A percentile compares a stretch with the other conserved stretches of the same genome.
These are phyloP conservation scores for Cygnus atratus DNA, from an alignment of 2,113 vertebrate species.

Conservation along the genomic window DNA sequence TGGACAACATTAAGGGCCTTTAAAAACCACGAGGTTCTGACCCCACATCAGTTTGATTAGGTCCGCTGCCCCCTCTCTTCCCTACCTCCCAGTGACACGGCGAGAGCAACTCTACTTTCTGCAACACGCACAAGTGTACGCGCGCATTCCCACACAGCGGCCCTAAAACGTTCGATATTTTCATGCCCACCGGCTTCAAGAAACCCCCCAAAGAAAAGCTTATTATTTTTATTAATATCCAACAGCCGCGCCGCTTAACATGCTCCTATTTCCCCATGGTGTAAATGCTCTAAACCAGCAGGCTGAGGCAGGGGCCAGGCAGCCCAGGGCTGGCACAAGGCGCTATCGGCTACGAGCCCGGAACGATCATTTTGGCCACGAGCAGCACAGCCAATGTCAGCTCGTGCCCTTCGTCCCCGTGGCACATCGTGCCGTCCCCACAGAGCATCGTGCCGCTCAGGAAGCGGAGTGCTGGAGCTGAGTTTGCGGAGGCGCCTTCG, in stretches of 20 bases:
- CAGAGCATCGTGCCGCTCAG: too few species aligned
- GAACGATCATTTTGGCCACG: neutral
- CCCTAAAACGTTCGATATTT: neutral
- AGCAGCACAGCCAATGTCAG: neutral
- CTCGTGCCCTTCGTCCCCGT: rapidly evolving
- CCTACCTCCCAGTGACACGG: slow-evolving; percentile 56
- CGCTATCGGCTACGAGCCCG: neutral
- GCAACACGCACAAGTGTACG: slow-evolving; percentile 36
- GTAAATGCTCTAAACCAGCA: neutral
- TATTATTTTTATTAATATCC: slow-evolving; percentile 43
- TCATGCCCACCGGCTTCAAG: neutral
- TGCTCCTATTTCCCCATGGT: neutral
- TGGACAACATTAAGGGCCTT: slow-evolving; percentile 88
- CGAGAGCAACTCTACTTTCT: slow-evolving; percentile 82
- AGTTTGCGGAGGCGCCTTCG: neutral
- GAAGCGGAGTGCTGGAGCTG: neutral
- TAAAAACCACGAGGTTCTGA: slow-evolving; percentile 76
- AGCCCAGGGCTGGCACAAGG: neutral
- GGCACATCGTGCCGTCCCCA: neutral
- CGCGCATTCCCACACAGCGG: neutral
- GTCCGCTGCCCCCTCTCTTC: slow-evolving; percentile 51
- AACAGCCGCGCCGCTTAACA: neutral
- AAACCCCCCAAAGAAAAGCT: neutral
- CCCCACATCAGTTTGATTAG: slow-evolving; percentile 71
- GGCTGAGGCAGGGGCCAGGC: neutral